These are phyloP conservation scores for Squalus acanthias DNA, from an alignment of 2,797 vertebrate species.

Conservation along the genomic window DNA sequence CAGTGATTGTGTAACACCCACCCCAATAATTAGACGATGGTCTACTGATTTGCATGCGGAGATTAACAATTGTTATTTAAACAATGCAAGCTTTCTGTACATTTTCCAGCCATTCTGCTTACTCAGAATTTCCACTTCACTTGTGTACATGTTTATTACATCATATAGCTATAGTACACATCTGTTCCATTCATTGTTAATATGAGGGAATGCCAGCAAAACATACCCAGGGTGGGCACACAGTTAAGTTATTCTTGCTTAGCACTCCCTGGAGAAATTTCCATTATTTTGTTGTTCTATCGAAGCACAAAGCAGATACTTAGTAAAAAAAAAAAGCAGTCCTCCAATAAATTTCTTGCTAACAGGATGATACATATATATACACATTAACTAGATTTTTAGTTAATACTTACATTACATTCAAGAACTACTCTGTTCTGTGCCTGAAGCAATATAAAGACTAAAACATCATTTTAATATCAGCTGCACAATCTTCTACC, in stretches of 20 bases:
- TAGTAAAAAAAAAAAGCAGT: background rate
- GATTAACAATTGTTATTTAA: background rate
- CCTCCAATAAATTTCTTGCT: background rate
- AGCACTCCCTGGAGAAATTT: background rate
- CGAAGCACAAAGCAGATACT: background rate
- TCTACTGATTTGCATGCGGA: background rate
- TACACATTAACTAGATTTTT: background rate
- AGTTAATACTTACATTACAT: background rate
- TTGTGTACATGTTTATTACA: background rate
- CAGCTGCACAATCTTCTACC: background rate
- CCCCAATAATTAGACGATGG: background rate
- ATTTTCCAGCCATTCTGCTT: background rate
- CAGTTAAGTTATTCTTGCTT: background rate
- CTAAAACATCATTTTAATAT: slow-evolving; percentile 3
- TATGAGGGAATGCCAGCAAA: background rate
- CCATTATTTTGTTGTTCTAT: background rate
- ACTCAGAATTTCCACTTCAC: background rate
- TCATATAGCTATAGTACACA: background rate
- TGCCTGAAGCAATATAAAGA: background rate
- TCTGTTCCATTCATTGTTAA: background rate
- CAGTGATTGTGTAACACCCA: background rate
- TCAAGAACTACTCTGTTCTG: background rate
- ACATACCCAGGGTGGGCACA: background rate
- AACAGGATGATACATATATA: background rate
- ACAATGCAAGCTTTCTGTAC: background rate